These are phyloP conservation scores for Anhinga anhinga DNA, from an alignment of 2,113 vertebrate species.

Conservation along the genomic window DNA sequence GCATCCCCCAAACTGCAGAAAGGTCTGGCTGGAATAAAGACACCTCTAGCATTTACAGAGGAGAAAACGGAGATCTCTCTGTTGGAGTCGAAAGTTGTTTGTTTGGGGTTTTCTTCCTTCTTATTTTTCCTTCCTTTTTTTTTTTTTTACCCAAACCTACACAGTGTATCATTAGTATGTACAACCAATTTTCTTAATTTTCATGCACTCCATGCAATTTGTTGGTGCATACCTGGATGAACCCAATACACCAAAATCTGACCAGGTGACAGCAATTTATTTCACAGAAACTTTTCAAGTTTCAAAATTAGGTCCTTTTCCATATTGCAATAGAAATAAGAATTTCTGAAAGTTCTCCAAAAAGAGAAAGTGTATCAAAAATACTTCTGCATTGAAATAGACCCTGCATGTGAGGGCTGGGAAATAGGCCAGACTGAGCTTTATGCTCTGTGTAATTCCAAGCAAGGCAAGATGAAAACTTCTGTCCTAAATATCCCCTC, in stretches of 20 bases:
- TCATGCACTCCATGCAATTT: background rate
- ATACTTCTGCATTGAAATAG: background rate
- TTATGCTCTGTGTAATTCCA: background rate
- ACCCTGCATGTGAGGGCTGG: background rate
- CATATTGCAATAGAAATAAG: background rate
- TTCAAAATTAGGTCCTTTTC: background rate
- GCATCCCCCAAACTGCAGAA: background rate
- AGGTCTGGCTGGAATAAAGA: background rate
- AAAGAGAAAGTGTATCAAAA: background rate
- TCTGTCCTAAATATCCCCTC: background rate
- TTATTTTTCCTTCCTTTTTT: no score
- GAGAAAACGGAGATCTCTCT: background rate
- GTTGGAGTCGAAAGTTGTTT: background rate
- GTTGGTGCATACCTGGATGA: background rate
- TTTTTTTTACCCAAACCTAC: background rate
- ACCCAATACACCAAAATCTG: background rate
- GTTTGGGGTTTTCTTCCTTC: no score
- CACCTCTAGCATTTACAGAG: background rate
- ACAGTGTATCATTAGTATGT: accelerated
- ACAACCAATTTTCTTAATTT: background rate
- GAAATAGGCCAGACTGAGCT: background rate
- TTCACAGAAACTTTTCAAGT: background rate
- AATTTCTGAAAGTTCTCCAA: background rate
- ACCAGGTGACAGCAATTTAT: background rate
- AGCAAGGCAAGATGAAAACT: background rate